Conservation (phyloP, 2,888 invertebrate genomes). For the Platerodrilus igneus region DNA sequence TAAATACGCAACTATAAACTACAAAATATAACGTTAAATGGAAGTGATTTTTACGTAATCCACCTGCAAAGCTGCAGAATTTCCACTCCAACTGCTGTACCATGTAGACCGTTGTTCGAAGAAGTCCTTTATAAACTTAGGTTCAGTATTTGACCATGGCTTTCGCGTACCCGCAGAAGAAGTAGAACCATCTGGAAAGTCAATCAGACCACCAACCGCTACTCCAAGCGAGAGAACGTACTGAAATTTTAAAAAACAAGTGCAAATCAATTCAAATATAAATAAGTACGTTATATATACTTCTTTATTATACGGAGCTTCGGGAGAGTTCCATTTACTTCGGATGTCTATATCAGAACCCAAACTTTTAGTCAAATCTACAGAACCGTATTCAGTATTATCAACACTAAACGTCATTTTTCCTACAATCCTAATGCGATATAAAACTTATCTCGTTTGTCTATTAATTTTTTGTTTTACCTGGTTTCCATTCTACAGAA, state of each 20-base stretch:
- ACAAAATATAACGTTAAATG: too few species aligned
- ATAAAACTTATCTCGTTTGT: too few species aligned
- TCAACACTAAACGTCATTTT: slow-evolving; percentile 43
- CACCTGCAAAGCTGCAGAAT: slow-evolving; percentile 40
- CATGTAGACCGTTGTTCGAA: slow-evolving; percentile 54
- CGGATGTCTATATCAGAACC: slow-evolving; percentile 18
- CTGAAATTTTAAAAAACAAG: too few species aligned
- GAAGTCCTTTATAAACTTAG: slow-evolving; percentile 56
- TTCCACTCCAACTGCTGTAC: slow-evolving; percentile 54
- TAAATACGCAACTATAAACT: too few species aligned
- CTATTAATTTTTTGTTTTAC: too few species aligned
- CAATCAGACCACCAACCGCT: slow-evolving; percentile 64
- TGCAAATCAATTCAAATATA: too few species aligned
- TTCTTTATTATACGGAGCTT: slow-evolving; percentile 50
- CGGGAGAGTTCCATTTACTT: slow-evolving; percentile 23
- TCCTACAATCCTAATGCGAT: too few species aligned
- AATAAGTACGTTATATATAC: slow-evolving; percentile 36
- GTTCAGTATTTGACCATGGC: slow-evolving; percentile 54
- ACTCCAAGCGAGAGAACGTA: slow-evolving; percentile 64
- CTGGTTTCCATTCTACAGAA: slow-evolving; percentile 61
- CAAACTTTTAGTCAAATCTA: slow-evolving; percentile 18
- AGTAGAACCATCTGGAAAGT: slow-evolving; percentile 57
- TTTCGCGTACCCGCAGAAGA: too few species aligned
- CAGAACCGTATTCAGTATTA: slow-evolving; percentile 40
- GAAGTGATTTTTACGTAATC: slow-evolving; percentile 48